Evolutionary conservation across 1,140 invertebrate genomes (phyloP), one percentile per base, ranked within the genome.

Genomic region (Hestina assimilis): DNA sequence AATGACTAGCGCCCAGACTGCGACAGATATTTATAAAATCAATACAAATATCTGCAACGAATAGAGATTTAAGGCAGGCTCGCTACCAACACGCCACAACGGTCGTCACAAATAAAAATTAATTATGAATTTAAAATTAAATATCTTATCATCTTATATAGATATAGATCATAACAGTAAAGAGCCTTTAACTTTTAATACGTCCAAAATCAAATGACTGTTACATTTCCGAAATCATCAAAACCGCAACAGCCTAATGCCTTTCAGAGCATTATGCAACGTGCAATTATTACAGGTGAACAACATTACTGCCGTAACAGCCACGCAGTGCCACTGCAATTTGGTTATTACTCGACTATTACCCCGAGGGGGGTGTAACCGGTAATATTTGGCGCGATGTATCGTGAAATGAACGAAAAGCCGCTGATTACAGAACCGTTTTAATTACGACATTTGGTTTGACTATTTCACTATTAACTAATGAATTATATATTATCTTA

Each of bases 231-330:
- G 19, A 38, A 38, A 38, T 17, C 15, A 14, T 14, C 15, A 8
- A 17, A 31, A 35, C 19, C 19, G n/a, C 29, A 38, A n/a, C 28
- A 45, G 19, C 12, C 31, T 20, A 48, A 48, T 48, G 31, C 31
- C 17, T 48, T 48, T 23, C 46, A 12, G 17, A 23, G 35, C 12
- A 48, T 48, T 48, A 21, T 35, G 46, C n/a, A 48, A 21, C 45
- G 31, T 14, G n/a, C 15, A 48, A 35, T 48, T 29, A 48, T 48
- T 23, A 33, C 28, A 23, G 46, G 33, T 17, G 19, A 31, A 35
- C 46, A 38, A 35, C 15, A 35, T 48, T 48, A 48, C 46, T 23
- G 45, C 3, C 14, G 31, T 48, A 48, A 48, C 35, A 29, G 19
- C 45, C 17, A 2, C 14, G 19, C 31, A 38, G 19, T 12, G 31